Percentiles rank a stretch among this genome's conserved stretches.
phyloP scores from a whole-genome alignment of 1,140 invertebrate species.

The Laupala kohalensis region DNA sequence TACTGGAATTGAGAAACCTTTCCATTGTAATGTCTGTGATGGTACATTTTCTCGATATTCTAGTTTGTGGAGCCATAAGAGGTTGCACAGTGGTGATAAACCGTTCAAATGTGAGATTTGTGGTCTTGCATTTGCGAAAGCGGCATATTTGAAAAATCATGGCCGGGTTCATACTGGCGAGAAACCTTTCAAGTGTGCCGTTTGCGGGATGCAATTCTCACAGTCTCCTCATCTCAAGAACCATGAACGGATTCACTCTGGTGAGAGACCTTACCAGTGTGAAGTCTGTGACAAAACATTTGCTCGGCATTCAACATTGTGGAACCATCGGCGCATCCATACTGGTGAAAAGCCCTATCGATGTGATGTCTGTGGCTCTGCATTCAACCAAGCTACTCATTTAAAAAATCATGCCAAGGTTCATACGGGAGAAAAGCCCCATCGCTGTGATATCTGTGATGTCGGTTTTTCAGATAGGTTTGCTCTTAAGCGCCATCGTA shows the following conservation, averaged over 20 bases:
- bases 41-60: slow-evolving; percentile 61
- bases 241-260: slow-evolving; percentile 82
- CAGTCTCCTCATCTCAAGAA: slow-evolving; percentile 84
- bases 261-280: slow-evolving; percentile 80
- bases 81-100: slow-evolving; percentile 74
- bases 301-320: slow-evolving; percentile 69
- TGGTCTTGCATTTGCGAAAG: slow-evolving; percentile 83
- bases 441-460: slow-evolving; percentile 63
- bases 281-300: slow-evolving; percentile 85
- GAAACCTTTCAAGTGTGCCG: slow-evolving; percentile 75
- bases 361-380: slow-evolving; percentile 69
- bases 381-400: slow-evolving; percentile 77
- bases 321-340: slow-evolving; percentile 88
- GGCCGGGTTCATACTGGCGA: slow-evolving; percentile 65
- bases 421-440: slow-evolving; percentile 29
- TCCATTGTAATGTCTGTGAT: slow-evolving; percentile 76
- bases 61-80: slow-evolving; percentile 72
- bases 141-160: slow-evolving; percentile 84
- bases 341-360: slow-evolving; percentile 82
- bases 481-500: slow-evolving; percentile 59
- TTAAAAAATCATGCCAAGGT: slow-evolving; percentile 69
- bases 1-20: slow-evolving; percentile 55
- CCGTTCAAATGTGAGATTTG: slow-evolving; percentile 87
- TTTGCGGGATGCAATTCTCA: slow-evolving; percentile 78
- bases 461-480: slow-evolving; percentile 76